These are phyloP conservation scores for Agonopterix arenella DNA, from an alignment of 2,888 invertebrate genomes.

Conservation along the genomic window DNA sequence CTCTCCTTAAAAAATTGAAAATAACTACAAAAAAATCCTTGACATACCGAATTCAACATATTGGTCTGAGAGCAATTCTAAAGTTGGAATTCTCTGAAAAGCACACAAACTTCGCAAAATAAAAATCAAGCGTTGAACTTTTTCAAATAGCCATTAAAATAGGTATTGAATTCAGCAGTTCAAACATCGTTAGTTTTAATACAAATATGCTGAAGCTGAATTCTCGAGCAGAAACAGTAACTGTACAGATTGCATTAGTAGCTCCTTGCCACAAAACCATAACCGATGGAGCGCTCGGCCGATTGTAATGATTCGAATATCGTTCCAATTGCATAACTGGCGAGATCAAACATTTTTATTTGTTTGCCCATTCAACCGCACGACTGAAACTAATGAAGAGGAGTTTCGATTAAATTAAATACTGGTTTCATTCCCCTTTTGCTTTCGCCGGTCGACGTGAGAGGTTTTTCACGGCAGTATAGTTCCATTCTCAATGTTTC, in stretches of 20 bases:
- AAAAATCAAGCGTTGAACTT: background rate
- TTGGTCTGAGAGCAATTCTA: too few relatives aligned
- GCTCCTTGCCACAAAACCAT: slow-evolving; percentile 17
- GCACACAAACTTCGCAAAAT: background rate
- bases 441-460: slow-evolving; percentile 37
- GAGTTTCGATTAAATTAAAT: slow-evolving; percentile 68
- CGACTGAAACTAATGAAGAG: slow-evolving; percentile 71
- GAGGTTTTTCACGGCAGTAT: slow-evolving; percentile 34
- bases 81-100: background rate
- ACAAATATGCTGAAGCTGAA: slow-evolving; percentile 4
- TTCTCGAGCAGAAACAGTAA: background rate
- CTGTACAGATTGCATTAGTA: slow-evolving; percentile 4
- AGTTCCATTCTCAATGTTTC: slow-evolving; percentile 7
- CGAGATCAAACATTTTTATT: slow-evolving; percentile 72
- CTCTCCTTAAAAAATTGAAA: too few relatives aligned
- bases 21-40: too few relatives aligned
- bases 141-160: background rate
- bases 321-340: slow-evolving; percentile 55
- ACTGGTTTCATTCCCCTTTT: slow-evolving; percentile 55
- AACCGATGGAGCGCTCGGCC: slow-evolving; percentile 32
- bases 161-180: background rate
- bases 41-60: too few relatives aligned
- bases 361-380: slow-evolving; percentile 67
- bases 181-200: slow-evolving; percentile 2
- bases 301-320: slow-evolving; percentile 62